Evolutionary conservation across 2,797 vertebrate genomes (phyloP).

Genomic region (Argentina silus): DNA sequence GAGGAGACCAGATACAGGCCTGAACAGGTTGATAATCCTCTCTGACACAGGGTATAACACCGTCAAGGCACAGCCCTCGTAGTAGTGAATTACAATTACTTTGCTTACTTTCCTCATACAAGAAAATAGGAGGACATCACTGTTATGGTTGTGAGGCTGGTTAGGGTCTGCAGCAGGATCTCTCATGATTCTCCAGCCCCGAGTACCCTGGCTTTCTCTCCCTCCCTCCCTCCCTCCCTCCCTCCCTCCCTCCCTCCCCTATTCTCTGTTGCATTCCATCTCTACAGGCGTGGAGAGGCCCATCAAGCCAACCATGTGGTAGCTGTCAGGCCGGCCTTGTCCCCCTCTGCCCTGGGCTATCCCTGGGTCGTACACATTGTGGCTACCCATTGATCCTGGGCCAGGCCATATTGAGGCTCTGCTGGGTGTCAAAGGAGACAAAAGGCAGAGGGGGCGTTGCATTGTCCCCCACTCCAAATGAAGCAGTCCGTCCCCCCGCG

Average conservation of each 20-base stretch:
- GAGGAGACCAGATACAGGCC: no score
- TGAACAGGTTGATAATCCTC: no score
- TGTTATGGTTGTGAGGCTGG: no score
- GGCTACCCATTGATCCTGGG: constrained; percentile 64
- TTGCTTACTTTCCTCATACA: no score
- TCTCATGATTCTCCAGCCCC: constrained; percentile 41
- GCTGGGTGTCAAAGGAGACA: constrained; percentile 61
- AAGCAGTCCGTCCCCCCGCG: constrained; percentile 58
- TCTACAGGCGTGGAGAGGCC: constrained; percentile 54
- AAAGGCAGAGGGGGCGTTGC: constrained; percentile 48
- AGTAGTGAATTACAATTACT: no score
- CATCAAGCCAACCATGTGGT: constrained; percentile 63
- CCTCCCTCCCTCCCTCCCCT: constrained; percentile 19
- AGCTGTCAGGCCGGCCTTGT: constrained; percentile 57
- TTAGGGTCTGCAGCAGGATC: no score
- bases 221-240: constrained; percentile 13
- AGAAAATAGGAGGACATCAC: no score
- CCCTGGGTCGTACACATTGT: constrained; percentile 58
- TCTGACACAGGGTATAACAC: no score
- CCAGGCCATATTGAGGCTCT: constrained; percentile 68
- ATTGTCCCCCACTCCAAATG: constrained; percentile 60
- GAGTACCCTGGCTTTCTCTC: constrained; percentile 17
- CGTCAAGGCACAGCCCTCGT: no score
- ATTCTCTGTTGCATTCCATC: constrained; percentile 32
- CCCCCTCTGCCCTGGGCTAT: constrained; percentile 52